Evolutionary conservation across 2,113 vertebrate genomes (phyloP), one percentile per base, ranked within the genome.

Genomic region (Atherinomorus stipes): DNA sequence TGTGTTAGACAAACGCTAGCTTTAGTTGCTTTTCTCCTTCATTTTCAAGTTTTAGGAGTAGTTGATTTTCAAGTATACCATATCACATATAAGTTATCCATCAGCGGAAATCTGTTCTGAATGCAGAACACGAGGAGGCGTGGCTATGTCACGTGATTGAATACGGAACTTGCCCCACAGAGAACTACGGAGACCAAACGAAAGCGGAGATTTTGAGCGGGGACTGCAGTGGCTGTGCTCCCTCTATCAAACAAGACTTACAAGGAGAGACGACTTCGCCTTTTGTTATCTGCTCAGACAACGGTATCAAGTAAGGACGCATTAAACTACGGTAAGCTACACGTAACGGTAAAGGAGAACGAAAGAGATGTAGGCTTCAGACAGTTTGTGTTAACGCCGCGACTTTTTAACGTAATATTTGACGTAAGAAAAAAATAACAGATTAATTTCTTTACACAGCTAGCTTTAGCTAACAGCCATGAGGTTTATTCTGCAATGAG

Each of bases 61-160:
- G n/a, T n/a, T n/a, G n/a, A n/a, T n/a, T n/a, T n/a, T n/a, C 31
- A 34, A 7, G 5, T 8, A 34, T 1, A 34, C 31, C 4, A 34
- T 34, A 7, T 5, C 5, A 34, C 9, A 34, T 34, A 34, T 34
- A 7, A 34, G 9, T 34, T 9, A 34, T 22, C 6, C 31, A 22
- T 21, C 21, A 37, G 8, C n/a, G 1, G 3, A 21, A 34, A 11
- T 8, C 21, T 40, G 57, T 19, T 2, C 11, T 16, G 34, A 5
- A 23, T n/a, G 19, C 21, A 15, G 21, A 34, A 34, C 31, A 11
- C 26, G 1, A 11, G 22, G 61, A 12, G 25, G 40, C 21, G 9
- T 19, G 49, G 21, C 1, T 4, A 15, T 3, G 44, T 37, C 90
- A 91, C 81, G 88, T 91, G 90, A 88, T 21, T 57, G 38, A 76